Evolutionary conservation across 2,888 invertebrate species (phyloP).

Genomic region (Sipunculus nudus): DNA sequence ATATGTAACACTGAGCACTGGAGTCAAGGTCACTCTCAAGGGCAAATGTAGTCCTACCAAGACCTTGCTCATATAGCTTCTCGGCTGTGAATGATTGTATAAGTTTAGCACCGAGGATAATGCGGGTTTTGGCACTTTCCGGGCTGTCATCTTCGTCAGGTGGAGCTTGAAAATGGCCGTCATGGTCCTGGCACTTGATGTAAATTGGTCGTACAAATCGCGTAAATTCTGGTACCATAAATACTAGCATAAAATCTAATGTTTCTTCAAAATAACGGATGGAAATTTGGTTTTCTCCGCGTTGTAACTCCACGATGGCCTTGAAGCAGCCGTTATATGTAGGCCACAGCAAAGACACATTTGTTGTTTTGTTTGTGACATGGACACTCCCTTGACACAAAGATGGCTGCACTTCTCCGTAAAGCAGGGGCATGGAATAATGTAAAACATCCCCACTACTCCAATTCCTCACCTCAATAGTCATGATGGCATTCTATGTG

Average conservation of each 20-base stretch:
- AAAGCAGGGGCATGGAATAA: conserved; percentile 54
- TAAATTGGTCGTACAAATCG: conserved; percentile 79
- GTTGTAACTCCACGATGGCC: conserved; percentile 73
- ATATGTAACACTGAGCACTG: conserved; percentile 75
- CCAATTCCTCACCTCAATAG: conserved; percentile 55
- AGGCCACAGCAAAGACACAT: conserved; percentile 69
- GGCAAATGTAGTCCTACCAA: conserved; percentile 83
- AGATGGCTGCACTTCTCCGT: conserved; percentile 54
- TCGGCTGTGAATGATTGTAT: conserved; percentile 89
- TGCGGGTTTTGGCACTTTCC: conserved; percentile 79
- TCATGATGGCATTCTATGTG: no score
- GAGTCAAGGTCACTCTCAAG: conserved; percentile 75
- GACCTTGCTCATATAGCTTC: conserved; percentile 82
- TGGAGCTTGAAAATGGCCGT: conserved; percentile 81
- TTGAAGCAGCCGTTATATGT: conserved; percentile 77
- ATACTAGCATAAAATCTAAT: conserved; percentile 46
- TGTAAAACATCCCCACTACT: conserved; percentile 49
- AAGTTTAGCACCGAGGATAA: conserved; percentile 78
- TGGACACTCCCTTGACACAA: conserved; percentile 44
- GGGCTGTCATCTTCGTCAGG: conserved; percentile 73
- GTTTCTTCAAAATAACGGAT: conserved; percentile 68
- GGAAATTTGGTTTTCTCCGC: conserved; percentile 74
- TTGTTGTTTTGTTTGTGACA: conserved; percentile 44
- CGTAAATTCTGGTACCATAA: conserved; percentile 42
- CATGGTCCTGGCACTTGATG: conserved; percentile 82